These are phyloP conservation scores for Carposina sasakii DNA, from an alignment of 1,140 invertebrate species.

Conservation along the genomic window DNA sequence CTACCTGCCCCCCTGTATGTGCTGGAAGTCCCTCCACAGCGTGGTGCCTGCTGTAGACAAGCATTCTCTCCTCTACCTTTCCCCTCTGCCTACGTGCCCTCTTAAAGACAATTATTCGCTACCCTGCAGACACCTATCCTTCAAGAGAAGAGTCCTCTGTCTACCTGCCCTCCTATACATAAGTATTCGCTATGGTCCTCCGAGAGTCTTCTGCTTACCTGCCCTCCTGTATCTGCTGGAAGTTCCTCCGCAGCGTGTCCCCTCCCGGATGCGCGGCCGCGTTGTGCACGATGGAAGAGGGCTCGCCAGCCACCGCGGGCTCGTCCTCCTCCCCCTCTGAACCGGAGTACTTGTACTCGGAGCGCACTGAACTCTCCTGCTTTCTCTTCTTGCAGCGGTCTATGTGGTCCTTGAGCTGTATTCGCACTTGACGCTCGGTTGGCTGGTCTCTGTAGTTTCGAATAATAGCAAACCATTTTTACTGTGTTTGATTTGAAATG, in stretches of 20 bases:
- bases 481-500: too few relatives aligned
- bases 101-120: too few relatives aligned
- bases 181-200: too few relatives aligned
- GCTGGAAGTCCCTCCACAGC: too few relatives aligned
- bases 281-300: constrained; percentile 89
- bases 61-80: too few relatives aligned
- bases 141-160: constrained; percentile 33
- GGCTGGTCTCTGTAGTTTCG: constrained; percentile 92
- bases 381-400: constrained; percentile 97
- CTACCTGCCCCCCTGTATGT: too few relatives aligned
- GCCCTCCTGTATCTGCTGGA: constrained; percentile 97
- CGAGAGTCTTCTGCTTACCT: constrained; percentile 66
- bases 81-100: too few relatives aligned
- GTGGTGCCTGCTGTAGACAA: too few relatives aligned
- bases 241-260: constrained; percentile 94
- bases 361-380: constrained; percentile 87
- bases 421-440: constrained; percentile 96
- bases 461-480: constrained; percentile 1
- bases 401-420: constrained; percentile 99
- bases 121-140: too few relatives aligned
- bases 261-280: constrained; percentile 82
- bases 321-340: constrained; percentile 94
- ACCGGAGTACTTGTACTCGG: constrained; percentile 88
- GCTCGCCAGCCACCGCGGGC: constrained; percentile 86
- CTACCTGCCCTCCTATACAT: too few relatives aligned